Conservation (phyloP, 2,797 vertebrate genomes). For the Serranus cabrilla region DNA sequence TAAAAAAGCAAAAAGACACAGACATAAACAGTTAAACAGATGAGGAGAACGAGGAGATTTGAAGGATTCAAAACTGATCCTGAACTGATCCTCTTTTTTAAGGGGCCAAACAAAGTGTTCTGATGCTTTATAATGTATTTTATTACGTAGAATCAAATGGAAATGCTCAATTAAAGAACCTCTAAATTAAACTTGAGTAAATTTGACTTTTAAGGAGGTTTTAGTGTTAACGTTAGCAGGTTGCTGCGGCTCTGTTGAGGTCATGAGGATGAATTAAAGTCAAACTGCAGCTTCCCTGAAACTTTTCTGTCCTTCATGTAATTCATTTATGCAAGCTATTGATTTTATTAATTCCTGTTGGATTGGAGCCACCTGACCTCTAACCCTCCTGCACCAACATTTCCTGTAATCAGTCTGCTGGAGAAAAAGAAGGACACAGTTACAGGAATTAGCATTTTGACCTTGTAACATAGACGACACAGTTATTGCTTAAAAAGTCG, state of each 20-base stretch:
- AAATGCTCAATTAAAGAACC: neutral
- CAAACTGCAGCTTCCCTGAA: slow-evolving; percentile 2
- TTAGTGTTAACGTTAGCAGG: neutral
- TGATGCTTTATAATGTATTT: too few relatives aligned
- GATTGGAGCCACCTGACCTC: neutral
- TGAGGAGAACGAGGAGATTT: too few relatives aligned
- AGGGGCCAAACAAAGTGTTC: too few relatives aligned
- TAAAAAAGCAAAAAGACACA: too few relatives aligned
- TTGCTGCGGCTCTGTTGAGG: slow-evolving; percentile 10
- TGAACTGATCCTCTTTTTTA: too few relatives aligned
- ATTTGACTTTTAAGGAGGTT: neutral
- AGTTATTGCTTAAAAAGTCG: neutral
- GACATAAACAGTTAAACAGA: too few relatives aligned
- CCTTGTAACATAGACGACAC: neutral
- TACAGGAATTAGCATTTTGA: neutral
- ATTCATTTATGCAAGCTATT: slow-evolving; percentile 24
- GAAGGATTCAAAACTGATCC: too few relatives aligned
- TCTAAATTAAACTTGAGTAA: neutral
- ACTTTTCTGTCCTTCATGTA: neutral
- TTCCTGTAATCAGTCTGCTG: slow-evolving; percentile 27
- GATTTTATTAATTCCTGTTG: slow-evolving; percentile 27
- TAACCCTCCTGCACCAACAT: slow-evolving; percentile 1
- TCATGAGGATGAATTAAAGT: neutral
- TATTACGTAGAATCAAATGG: too few relatives aligned
- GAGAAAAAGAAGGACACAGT: slow-evolving; percentile 4